A percentile compares a stretch with the other conserved stretches of the same genome.
phyloP scores from a whole-genome alignment of 2,888 invertebrate species.

The Campoplex nolae region DNA sequence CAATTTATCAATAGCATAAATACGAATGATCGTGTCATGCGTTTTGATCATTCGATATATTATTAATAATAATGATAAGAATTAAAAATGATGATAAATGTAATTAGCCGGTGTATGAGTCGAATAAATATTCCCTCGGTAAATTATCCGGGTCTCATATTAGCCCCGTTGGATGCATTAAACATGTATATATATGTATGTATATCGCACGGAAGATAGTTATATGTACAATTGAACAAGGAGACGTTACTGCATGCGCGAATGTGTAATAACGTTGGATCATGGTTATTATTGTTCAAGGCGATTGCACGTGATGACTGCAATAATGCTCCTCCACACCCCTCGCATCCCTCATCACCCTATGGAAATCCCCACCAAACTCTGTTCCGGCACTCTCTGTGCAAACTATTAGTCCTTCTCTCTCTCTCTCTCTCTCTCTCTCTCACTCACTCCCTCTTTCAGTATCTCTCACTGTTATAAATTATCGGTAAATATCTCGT shows the following conservation, averaged over 20 bases:
- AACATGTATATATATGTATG: not conserved
- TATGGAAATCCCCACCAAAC: constrained; percentile 24
- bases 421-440: not conserved
- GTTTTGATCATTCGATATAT: not conserved
- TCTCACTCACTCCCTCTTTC: constrained; percentile 4
- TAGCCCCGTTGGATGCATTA: not conserved
- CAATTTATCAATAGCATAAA: not conserved
- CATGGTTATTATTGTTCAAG: constrained; percentile 72
- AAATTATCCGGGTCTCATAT: constrained; percentile 49
- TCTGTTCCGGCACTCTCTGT: constrained; percentile 37
- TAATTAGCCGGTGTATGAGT: constrained; percentile 15
- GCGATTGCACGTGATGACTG: constrained; percentile 67
- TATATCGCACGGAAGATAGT: constrained; percentile 30
- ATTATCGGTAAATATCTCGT: constrained; percentile 50
- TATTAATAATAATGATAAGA: constrained; percentile 30
- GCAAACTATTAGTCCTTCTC: constrained; percentile 18
- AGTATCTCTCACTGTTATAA: constrained; percentile 13
- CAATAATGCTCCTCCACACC: constrained; percentile 21
- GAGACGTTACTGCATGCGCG: constrained; percentile 63
- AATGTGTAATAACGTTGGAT: constrained; percentile 70
- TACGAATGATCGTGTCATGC: not conserved
- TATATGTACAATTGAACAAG: constrained; percentile 41
- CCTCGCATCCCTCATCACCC: constrained; percentile 16
- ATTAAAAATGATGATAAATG: not conserved
- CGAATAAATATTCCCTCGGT: constrained; percentile 36